A percentile compares a stretch with the other conserved stretches of the same genome.
Evolutionary conservation across 2,888 invertebrate species (phyloP).

Genomic region (Escarpia spicata): DNA sequence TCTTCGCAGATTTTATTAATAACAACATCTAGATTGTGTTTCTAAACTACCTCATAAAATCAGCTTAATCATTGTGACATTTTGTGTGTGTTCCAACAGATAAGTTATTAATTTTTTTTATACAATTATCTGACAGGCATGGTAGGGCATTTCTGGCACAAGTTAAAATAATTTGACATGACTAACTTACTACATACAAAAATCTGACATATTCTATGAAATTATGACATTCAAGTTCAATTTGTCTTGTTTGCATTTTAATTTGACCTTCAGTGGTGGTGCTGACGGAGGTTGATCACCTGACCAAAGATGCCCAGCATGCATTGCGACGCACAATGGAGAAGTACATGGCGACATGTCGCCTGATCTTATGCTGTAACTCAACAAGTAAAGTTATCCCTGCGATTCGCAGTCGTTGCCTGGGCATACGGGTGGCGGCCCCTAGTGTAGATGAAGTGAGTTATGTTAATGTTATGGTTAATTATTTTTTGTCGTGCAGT

Average conservation of each 20-base stretch:
- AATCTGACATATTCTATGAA: neutral
- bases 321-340: constrained; percentile 98
- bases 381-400: constrained; percentile 93
- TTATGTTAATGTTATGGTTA: neutral
- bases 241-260: neutral
- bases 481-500: neutral
- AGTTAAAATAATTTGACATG: neutral
- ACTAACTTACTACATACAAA: neutral
- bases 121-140: neutral
- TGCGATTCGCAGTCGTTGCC: constrained; percentile 94
- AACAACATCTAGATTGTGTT: no score
- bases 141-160: neutral
- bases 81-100: no score
- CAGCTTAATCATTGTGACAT: no score
- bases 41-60: no score
- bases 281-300: constrained; percentile 91
- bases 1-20: no score
- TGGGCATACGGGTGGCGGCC: constrained; percentile 90
- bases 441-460: constrained; percentile 82
- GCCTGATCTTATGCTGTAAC: constrained; percentile 92
- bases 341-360: constrained; percentile 94
- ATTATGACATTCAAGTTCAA: neutral
- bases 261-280: constrained; percentile 78
- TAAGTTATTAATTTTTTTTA: no score
- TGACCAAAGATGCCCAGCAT: constrained; percentile 98